These are phyloP conservation scores for Alectura lathami DNA, from an alignment of 2,113 vertebrate genomes.

Conservation along the genomic window DNA sequence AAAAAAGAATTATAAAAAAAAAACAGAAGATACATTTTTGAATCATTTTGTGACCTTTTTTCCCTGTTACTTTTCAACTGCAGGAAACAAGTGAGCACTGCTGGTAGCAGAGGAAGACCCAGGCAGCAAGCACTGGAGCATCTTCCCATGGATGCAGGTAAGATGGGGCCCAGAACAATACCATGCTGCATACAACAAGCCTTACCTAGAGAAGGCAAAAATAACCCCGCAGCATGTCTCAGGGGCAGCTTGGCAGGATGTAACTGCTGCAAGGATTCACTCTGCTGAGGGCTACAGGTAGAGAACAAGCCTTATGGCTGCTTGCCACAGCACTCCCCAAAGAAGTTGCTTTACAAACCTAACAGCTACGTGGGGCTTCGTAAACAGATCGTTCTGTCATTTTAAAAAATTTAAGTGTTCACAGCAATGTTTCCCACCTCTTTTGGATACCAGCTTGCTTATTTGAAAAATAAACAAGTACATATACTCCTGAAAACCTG, in stretches of 20 bases:
- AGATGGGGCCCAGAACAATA: background rate
- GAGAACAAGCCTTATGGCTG: background rate
- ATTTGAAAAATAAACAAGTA: background rate
- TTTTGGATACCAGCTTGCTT: background rate
- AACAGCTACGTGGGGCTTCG: background rate
- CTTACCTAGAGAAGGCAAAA: background rate
- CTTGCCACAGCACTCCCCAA: background rate
- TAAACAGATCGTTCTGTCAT: background rate
- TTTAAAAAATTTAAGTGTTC: background rate
- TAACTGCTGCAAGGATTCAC: background rate
- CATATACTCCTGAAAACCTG: background rate
- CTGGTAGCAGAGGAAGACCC: background rate
- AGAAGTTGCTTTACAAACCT: background rate
- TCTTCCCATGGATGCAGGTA: background rate
- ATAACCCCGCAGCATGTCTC: background rate
- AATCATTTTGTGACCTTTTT: background rate
- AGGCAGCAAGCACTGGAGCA: background rate
- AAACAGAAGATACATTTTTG: accelerated
- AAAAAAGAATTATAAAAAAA: background rate
- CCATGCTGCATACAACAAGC: accelerated
- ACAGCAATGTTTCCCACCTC: background rate
- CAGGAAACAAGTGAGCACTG: background rate
- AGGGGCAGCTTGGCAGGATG: background rate
- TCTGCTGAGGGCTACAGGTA: background rate
- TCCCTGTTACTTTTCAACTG: background rate